A percentile compares a stretch with the other conserved stretches of the same genome.
Evolutionary conservation across 1,140 invertebrate genomes (phyloP).

Genomic region (Drosophila sproati): DNA sequence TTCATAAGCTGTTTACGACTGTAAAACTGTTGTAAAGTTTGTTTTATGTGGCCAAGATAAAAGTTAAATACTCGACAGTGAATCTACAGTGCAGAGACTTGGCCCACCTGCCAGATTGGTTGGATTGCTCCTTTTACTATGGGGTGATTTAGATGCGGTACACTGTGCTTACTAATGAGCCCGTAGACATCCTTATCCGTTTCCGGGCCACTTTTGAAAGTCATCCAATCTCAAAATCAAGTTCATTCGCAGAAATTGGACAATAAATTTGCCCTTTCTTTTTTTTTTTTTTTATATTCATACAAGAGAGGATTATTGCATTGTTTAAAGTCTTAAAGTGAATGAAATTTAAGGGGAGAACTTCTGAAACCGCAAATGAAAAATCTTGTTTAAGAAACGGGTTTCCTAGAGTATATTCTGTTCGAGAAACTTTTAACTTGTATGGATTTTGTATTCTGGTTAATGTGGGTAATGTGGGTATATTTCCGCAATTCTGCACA

Average conservation of each 20-base stretch:
- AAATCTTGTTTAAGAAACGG: too few species aligned
- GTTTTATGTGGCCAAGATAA: constrained; percentile 62
- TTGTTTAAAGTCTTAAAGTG: too few species aligned
- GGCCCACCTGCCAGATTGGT: constrained; percentile 4
- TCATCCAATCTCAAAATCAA: not conserved
- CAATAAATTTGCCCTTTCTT: not conserved
- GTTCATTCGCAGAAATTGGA: not conserved
- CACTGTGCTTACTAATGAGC: constrained; percentile 74
- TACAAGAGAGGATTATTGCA: not conserved
- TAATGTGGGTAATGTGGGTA: constrained; percentile 29
- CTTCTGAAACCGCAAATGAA: too few species aligned
- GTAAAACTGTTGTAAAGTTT: constrained; percentile 70
- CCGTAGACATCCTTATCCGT: constrained; percentile 67
- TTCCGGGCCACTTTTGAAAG: constrained; percentile 32
- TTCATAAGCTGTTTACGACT: constrained; percentile 76
- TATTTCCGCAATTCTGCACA: constrained; percentile 57
- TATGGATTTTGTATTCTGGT: not conserved
- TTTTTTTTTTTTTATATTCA: not conserved
- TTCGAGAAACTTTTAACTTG: constrained; percentile 11
- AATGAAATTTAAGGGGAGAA: too few species aligned
- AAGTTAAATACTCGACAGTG: constrained; percentile 42
- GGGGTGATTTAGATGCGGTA: constrained; percentile 48
- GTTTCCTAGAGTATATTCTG: too few species aligned
- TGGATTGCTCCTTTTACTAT: constrained; percentile 16
- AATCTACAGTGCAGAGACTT: not conserved